Base-by-base conservation (phyloP, 1,140 invertebrate species). In the Cyrtorhinus lividipennis region DNA sequence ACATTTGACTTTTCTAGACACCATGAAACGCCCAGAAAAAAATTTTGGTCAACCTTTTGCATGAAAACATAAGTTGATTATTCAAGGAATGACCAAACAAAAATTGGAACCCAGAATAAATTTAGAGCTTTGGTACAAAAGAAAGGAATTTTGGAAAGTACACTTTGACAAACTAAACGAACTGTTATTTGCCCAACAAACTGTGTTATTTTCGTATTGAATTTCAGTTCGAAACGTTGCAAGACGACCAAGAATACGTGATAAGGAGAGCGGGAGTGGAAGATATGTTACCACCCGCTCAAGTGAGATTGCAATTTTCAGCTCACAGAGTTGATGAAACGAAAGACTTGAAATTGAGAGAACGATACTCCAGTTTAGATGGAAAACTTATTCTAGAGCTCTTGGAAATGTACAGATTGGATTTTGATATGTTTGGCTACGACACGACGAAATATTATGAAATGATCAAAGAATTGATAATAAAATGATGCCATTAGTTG, bases 351-450 rank as follows among this genome's bases (percentile, higher is more conserved):
- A 53, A 53, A 53, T 80, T 88, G 61, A 80, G 81, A 66, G 81
- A 82, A 68, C 86, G 89, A 65, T 90, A 87, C 71, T 80, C 82
- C 13, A 81, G 87, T 66, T 77, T 91, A 22, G 83, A 81, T 25
- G 82, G 80, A 68, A 77, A 78, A n/a, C 83, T 89, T 72, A 82
- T 90, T 59, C 75, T 83, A 62, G 81, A 83, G 68, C 77, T 92
- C 2, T 89, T 88, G 72, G 79, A 86, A 63, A 83, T 90, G 71
- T 92, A 89, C 71, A 83, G 79, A 83, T 87, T 88, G 68, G 89
- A 92, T 74, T 92, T 91, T 73, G 80, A 87, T 71, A 76, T 91
- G 27, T 92, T 91, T 74, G 85, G 85, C 69, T 92, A 91, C 69
- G 84, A 64, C 44, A 26, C 62, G 8, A 27, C 61, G 22, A 64